A percentile compares a stretch with the other conserved stretches of the same genome.
Evolutionary conservation across 2,797 vertebrate genomes (phyloP).

Genomic region (Champsocephalus esox): DNA sequence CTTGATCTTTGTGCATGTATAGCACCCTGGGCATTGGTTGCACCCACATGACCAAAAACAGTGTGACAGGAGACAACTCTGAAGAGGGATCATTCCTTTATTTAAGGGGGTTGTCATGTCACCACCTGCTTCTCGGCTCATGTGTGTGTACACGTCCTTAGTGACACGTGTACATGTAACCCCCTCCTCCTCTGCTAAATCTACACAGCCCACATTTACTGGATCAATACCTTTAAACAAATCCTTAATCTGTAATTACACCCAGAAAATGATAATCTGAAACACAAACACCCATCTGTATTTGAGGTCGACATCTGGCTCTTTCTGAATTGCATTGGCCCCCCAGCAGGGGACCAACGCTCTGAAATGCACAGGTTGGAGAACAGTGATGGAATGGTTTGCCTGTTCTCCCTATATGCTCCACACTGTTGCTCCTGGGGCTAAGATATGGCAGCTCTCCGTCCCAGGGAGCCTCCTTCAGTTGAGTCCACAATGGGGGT

Average conservation of each 20-base stretch:
- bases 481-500: constrained; percentile 60
- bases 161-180: neutral
- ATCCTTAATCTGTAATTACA: constrained; percentile 54
- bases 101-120: constrained; percentile 28
- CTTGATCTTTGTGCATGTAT: constrained; percentile 54
- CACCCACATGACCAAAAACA: constrained; percentile 32
- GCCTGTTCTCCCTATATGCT: constrained; percentile 31
- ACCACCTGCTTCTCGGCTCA: constrained; percentile 42
- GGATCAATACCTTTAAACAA: constrained; percentile 51
- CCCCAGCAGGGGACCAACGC: constrained; percentile 36
- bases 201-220: constrained; percentile 17
- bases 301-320: constrained; percentile 67
- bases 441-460: constrained; percentile 61
- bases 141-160: constrained; percentile 12
- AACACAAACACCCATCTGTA: constrained; percentile 56
- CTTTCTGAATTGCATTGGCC: constrained; percentile 50
- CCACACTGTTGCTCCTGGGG: constrained; percentile 43
- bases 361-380: constrained; percentile 49
- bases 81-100: constrained; percentile 28
- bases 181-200: constrained; percentile 6
- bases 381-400: constrained; percentile 40
- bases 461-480: constrained; percentile 45
- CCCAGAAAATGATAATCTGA: constrained; percentile 40
- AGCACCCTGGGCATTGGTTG: constrained; percentile 7
- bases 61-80: constrained; percentile 27